Percentiles rank a stretch among this genome's conserved stretches.
phyloP scores from a whole-genome alignment of 2,888 invertebrate genomes.

The Caenorhabditis auriculariae region DNA sequence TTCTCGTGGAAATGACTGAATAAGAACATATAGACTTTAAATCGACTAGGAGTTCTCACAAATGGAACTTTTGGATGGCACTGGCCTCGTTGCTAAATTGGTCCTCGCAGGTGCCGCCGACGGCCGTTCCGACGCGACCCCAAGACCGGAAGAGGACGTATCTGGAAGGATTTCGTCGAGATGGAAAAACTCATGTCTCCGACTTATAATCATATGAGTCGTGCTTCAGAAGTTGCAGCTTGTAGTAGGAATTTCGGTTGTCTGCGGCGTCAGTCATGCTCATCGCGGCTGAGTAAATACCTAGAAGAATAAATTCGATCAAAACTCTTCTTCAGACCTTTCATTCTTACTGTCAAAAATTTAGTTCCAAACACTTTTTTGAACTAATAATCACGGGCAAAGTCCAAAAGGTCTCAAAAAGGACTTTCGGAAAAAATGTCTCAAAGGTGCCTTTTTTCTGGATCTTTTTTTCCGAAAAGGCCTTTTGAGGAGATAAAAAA shows the following conservation, averaged over 20 bases:
- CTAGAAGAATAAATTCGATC: conserved; percentile 11
- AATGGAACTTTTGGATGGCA: conserved; percentile 50
- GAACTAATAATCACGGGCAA: too few relatives aligned
- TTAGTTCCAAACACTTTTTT: too few relatives aligned
- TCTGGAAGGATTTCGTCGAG: neutral
- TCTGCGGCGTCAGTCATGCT: conserved; percentile 78
- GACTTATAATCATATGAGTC: conserved; percentile 67
- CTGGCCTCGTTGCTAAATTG: conserved; percentile 36
- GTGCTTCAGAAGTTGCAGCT: conserved; percentile 82
- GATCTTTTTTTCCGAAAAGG: too few relatives aligned
- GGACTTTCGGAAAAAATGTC: too few relatives aligned
- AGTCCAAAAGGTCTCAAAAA: too few relatives aligned
- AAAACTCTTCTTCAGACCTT: neutral
- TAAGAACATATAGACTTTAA: neutral
- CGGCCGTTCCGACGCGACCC: conserved; percentile 94
- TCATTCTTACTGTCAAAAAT: neutral
- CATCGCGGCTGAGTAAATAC: conserved; percentile 43
- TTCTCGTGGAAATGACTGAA: conserved; percentile 74
- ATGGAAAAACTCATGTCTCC: neutral
- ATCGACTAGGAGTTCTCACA: conserved; percentile 11
- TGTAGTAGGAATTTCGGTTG: conserved; percentile 91
- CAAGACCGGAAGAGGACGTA: conserved; percentile 83
- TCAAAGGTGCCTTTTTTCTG: too few relatives aligned
- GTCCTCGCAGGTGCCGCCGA: conserved; percentile 72
- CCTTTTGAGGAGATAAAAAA: too few relatives aligned